Evolutionary conservation across 1,140 invertebrate species (phyloP).

Genomic region (Bombus turneri): DNA sequence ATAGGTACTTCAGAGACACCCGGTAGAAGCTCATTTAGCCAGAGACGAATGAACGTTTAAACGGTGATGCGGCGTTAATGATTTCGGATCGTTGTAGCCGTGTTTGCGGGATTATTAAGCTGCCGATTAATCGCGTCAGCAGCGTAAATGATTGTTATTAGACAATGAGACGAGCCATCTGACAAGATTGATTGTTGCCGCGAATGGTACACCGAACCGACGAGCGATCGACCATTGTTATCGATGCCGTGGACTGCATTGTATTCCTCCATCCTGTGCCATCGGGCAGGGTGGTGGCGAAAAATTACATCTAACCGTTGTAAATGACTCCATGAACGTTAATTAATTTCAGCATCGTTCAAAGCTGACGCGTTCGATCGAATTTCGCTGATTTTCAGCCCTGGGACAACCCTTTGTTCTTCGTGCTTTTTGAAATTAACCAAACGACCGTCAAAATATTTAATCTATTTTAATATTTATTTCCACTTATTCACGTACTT

Average conservation of each 20-base stretch:
- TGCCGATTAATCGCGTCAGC: slow-evolving; percentile 49
- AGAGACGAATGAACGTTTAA: slow-evolving; percentile 38
- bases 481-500: neutral
- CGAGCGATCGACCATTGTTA: slow-evolving; percentile 53
- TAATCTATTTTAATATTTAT: neutral
- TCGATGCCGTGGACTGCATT: slow-evolving; percentile 35
- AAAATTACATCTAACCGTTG: slow-evolving; percentile 39
- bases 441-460: neutral
- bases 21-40: neutral
- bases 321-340: slow-evolving; percentile 38
- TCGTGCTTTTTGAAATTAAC: neutral
- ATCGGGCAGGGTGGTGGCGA: neutral
- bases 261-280: neutral
- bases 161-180: slow-evolving; percentile 56
- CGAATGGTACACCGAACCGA: slow-evolving; percentile 40
- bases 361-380: neutral
- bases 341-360: slow-evolving; percentile 35
- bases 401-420: neutral
- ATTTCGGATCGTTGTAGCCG: slow-evolving; percentile 47
- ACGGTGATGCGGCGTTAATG: slow-evolving; percentile 22
- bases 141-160: slow-evolving; percentile 57
- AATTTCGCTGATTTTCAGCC: slow-evolving; percentile 1
- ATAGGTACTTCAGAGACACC: neutral
- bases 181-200: slow-evolving; percentile 53
- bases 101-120: slow-evolving; percentile 55